Conservation (phyloP, 2,888 invertebrate genomes). For the Antitype chi region DNA sequence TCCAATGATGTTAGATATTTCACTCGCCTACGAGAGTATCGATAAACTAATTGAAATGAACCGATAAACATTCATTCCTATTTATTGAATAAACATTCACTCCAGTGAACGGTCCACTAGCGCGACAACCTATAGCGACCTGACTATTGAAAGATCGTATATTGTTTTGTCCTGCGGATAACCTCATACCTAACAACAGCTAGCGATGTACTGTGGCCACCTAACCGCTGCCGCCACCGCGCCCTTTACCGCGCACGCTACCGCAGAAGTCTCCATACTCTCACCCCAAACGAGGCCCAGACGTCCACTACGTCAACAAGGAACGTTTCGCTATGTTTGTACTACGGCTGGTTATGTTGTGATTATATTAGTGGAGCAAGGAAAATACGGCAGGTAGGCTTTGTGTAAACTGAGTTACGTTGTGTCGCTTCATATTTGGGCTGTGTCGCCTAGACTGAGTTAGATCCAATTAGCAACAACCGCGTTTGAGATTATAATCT, state of each 20-base stretch:
- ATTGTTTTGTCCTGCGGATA: too few relatives aligned
- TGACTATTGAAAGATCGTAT: too few relatives aligned
- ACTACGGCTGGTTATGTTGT: conserved; percentile 55
- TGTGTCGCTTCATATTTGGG: conserved; percentile 38
- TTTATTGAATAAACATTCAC: too few relatives aligned
- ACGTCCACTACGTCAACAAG: conserved; percentile 55
- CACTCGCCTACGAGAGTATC: too few relatives aligned
- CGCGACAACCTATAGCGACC: too few relatives aligned
- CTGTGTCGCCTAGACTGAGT: conserved; percentile 4
- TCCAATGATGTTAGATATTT: too few relatives aligned
- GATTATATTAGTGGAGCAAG: conserved; percentile 55
- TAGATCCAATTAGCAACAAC: conserved; percentile 43
- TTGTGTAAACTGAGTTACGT: conserved; percentile 51
- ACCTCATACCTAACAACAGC: too few relatives aligned
- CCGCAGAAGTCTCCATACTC: not conserved
- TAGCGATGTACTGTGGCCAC: too few relatives aligned
- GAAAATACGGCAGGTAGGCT: conserved; percentile 52
- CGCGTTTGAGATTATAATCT: conserved; percentile 39
- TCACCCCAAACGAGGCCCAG: not conserved
- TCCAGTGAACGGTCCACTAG: too few relatives aligned
- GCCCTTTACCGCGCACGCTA: not conserved
- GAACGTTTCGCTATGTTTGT: conserved; percentile 45
- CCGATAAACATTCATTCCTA: too few relatives aligned
- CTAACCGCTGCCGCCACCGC: too few relatives aligned
- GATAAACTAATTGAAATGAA: too few relatives aligned